phyloP scores from a whole-genome alignment of 2,797 vertebrate genomes.

The Fratercula arctica region DNA sequence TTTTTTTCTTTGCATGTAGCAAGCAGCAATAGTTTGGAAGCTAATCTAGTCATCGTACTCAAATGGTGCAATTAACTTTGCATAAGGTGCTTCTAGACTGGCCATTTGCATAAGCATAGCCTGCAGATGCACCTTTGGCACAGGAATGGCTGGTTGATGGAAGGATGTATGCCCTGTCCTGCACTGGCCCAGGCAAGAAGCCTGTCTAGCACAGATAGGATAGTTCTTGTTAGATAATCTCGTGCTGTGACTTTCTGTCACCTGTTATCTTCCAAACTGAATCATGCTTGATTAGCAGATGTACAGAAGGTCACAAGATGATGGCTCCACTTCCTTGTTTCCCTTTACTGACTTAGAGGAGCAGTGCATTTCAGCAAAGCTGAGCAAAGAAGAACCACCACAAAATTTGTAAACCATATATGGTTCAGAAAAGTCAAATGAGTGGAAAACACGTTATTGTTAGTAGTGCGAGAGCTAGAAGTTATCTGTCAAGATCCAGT shows the following conservation, averaged over 20 bases:
- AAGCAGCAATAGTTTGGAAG: not conserved
- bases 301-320: slow-evolving; percentile 1
- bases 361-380: not conserved
- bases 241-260: not conserved
- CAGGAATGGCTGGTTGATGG: not conserved
- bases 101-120: not conserved
- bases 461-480: not conserved
- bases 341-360: not conserved
- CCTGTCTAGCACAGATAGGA: not conserved
- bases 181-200: not conserved
- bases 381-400: not conserved
- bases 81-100: not conserved
- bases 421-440: not conserved
- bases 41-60: not conserved
- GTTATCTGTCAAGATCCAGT: not conserved
- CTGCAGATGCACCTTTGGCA: not conserved
- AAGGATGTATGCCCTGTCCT: not conserved
- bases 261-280: not conserved
- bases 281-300: not conserved
- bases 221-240: not conserved
- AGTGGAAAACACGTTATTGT: not conserved
- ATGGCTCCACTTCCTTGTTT: not conserved
- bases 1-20: not conserved
- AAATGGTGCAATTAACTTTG: not conserved
- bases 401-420: not conserved